phyloP scores from a whole-genome alignment of 2,888 invertebrate genomes.

The Teinopalpus imperialis region DNA sequence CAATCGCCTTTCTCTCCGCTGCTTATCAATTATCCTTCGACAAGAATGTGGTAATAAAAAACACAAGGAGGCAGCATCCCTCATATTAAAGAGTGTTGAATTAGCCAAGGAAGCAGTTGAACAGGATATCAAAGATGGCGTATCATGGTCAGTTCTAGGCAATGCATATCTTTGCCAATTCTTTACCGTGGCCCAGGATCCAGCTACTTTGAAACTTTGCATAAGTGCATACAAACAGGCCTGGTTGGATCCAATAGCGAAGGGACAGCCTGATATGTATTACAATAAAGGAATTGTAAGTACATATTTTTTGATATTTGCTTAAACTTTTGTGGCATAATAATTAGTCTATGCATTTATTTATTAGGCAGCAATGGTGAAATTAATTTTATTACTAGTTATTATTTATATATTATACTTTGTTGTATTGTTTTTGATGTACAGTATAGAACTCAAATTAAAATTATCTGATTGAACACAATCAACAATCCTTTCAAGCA shows the following conservation, averaged over 20 bases:
- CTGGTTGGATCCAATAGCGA: slow-evolving; percentile 85
- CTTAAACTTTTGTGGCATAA: slow-evolving; percentile 3
- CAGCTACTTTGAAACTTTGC: slow-evolving; percentile 85
- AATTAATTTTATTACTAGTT: no score
- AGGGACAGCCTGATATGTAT: slow-evolving; percentile 89
- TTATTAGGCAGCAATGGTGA: no score
- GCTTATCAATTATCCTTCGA: slow-evolving; percentile 90
- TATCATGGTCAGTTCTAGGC: slow-evolving; percentile 92
- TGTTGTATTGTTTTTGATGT: no score
- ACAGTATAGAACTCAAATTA: no score
- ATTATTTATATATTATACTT: no score
- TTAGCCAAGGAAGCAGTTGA: slow-evolving; percentile 92
- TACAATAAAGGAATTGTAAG: slow-evolving; percentile 92
- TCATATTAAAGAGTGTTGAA: slow-evolving; percentile 87
- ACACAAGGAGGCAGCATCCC: slow-evolving; percentile 77
- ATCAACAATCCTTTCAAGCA: no score
- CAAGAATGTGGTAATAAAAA: slow-evolving; percentile 78
- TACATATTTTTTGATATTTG: slow-evolving; percentile 35
- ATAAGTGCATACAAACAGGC: slow-evolving; percentile 92
- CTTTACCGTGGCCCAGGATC: slow-evolving; percentile 88
- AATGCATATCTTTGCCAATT: slow-evolving; percentile 92
- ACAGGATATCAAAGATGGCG: slow-evolving; percentile 88
- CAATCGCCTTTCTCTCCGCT: slow-evolving; percentile 89
- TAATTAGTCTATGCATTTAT: no score
- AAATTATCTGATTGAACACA: no score